Evolutionary conservation across 2,888 invertebrate genomes (phyloP).

Genomic region (Neocrepidodera transversa): DNA sequence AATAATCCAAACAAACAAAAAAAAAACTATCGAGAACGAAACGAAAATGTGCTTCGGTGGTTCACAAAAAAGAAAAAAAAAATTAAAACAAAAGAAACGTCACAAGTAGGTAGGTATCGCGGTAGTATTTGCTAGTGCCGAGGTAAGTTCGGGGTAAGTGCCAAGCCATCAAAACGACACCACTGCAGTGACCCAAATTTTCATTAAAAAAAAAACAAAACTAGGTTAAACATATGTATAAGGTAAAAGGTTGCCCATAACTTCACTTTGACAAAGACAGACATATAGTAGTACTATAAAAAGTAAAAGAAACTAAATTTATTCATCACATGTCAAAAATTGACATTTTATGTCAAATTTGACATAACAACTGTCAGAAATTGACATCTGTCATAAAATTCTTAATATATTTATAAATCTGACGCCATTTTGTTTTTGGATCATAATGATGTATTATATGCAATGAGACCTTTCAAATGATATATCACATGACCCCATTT

Average conservation of each 20-base stretch:
- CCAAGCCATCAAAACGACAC: slow-evolving; percentile 57
- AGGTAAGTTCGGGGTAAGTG: slow-evolving; percentile 58
- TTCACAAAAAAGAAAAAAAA: slow-evolving; percentile 23
- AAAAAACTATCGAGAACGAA: too few species aligned
- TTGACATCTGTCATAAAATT: too few species aligned
- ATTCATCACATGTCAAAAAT: too few species aligned
- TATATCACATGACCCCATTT: too few species aligned
- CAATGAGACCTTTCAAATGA: background rate
- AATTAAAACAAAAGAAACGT: too few species aligned
- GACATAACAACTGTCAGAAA: too few species aligned
- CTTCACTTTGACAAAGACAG: slow-evolving; percentile 22
- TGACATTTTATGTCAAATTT: too few species aligned
- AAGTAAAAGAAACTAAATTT: too few species aligned
- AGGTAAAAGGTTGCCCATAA: slow-evolving; percentile 19
- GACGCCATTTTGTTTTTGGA: too few species aligned
- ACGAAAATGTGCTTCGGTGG: slow-evolving; percentile 25
- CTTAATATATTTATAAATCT: background rate
- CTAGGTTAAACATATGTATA: slow-evolving; percentile 11
- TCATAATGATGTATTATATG: background rate
- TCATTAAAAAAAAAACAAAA: too few species aligned
- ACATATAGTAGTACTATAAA: background rate
- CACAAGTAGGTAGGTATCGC: slow-evolving; percentile 24
- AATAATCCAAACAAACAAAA: slow-evolving; percentile 19
- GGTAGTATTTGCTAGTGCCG: slow-evolving; percentile 48
- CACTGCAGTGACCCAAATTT: slow-evolving; percentile 62